Base-by-base conservation (phyloP, 2,797 vertebrate species). In the Enteromius thamalakanensis region DNA sequence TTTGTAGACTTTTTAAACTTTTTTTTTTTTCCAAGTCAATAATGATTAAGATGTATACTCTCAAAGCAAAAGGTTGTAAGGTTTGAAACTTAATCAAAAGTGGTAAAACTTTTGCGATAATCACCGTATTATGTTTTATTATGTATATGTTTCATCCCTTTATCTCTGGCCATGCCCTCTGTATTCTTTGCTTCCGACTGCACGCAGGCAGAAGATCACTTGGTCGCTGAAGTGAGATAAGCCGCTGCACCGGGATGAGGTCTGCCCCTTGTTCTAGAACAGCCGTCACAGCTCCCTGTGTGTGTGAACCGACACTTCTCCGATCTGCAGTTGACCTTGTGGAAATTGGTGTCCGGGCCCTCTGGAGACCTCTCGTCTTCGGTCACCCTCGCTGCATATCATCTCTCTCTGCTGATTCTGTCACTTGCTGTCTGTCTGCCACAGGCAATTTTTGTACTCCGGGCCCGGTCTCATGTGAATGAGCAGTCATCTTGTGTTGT, bases 321-420 rank as follows among this genome's bases (percentile, higher is more conserved):
- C 91, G 88, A 91, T 91, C 90, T 90, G 92, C 89, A 85, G 86
- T 84, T 93, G 92, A 94, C 94, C 92, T 94, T 92, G 91, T 87
- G 87, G 88, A 94, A 94, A 93, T 94, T 93, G 92, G 87, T 70
- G 86, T 90, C 90, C 84, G 87, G 87, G 87, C 91, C 91, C 90
- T 3, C 21, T 76, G 69, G 86, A 88, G 86, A 90, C 87, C 84
- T 76, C 67, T 53, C 68, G 60, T 87, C 86, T 86, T 85, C 1
- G 88, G 91, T 91, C 90, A 90, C 85, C 88, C 89, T 86, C 87
- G 86, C 85, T 79, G 85, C 84, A 85, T 90, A 90, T 92, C 89
- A 88, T 90, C 88, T 29, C 83, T 89, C 89, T 91, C 84, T 69
- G 70, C 80, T 89, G 89, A 89, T 83, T 84, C 80, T 89, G 89